A percentile compares a stretch with the other conserved stretches of the same genome.
Evolutionary conservation across 2,888 invertebrate species (phyloP).

Genomic region (Agrilus mali): DNA sequence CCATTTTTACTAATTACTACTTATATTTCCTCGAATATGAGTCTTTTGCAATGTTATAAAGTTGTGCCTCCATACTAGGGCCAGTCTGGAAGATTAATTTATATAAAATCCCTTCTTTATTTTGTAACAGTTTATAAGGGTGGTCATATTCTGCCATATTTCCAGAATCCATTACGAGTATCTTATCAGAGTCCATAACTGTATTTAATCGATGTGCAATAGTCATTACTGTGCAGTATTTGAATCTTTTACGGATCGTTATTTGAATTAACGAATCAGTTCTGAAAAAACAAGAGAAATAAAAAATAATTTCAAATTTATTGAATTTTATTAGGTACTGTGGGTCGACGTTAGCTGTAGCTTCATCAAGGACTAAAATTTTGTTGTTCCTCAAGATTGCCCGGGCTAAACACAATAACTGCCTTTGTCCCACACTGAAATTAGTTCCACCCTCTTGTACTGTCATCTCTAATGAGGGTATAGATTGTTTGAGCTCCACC

Average conservation of each 20-base stretch:
- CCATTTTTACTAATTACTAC: too few species aligned
- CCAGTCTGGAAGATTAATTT: slow-evolving; percentile 58
- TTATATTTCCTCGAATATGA: too few species aligned
- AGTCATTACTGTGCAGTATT: slow-evolving; percentile 61
- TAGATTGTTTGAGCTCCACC: slow-evolving; percentile 18
- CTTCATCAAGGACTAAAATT: slow-evolving; percentile 43
- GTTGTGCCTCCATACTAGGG: slow-evolving; percentile 17
- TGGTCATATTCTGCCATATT: slow-evolving; percentile 58
- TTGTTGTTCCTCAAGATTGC: slow-evolving; percentile 37
- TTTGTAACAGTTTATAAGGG: slow-evolving; percentile 51
- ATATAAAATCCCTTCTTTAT: slow-evolving; percentile 48
- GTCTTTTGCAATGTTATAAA: slow-evolving; percentile 20
- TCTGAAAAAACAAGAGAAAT: too few species aligned
- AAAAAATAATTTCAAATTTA: slow-evolving; percentile 31
- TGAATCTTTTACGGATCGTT: slow-evolving; percentile 58
- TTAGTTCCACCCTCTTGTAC: slow-evolving; percentile 51
- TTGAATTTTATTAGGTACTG: slow-evolving; percentile 34
- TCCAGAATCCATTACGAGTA: slow-evolving; percentile 65
- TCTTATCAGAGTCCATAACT: slow-evolving; percentile 69
- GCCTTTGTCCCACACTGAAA: slow-evolving; percentile 39
- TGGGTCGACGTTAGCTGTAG: slow-evolving; percentile 68
- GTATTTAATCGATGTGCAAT: slow-evolving; percentile 71
- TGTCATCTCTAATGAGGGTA: slow-evolving; percentile 47
- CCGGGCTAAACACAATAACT: slow-evolving; percentile 54
- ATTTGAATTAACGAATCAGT: slow-evolving; percentile 61